Percentiles rank a stretch among this genome's conserved stretches.
Conservation (phyloP, 2,113 vertebrate genomes). For the Corythoichthys intestinalis region DNA sequence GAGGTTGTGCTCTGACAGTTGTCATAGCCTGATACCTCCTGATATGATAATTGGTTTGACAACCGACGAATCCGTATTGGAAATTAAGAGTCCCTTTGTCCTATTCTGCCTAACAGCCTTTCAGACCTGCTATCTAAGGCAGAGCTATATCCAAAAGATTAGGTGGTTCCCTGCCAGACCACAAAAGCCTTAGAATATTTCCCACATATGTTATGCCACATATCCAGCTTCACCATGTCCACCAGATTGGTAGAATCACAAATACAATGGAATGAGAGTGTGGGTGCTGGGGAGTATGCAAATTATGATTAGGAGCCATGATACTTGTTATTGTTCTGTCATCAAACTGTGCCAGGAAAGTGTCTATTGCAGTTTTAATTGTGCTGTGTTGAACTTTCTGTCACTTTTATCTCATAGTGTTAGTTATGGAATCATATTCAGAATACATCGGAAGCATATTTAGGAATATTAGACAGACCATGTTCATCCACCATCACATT, state of each 20-base stretch:
- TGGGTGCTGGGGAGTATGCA: slow-evolving; percentile 36
- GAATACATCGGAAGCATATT: slow-evolving; percentile 27
- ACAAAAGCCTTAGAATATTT: slow-evolving; percentile 65
- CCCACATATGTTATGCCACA: slow-evolving; percentile 65
- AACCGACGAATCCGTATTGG: slow-evolving; percentile 60
- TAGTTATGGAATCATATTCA: slow-evolving; percentile 14
- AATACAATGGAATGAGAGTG: slow-evolving; percentile 39
- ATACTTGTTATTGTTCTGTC: slow-evolving; percentile 27
- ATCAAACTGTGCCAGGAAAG: slow-evolving; percentile 21
- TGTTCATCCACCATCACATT: slow-evolving; percentile 28
- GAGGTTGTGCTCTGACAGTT: slow-evolving; percentile 65
- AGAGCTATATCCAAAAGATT: slow-evolving; percentile 60
- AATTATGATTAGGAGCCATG: slow-evolving; percentile 46
- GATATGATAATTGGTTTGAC: slow-evolving; percentile 68
- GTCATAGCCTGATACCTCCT: slow-evolving; percentile 64
- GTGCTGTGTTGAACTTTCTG: slow-evolving; percentile 5
- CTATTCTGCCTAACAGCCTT: slow-evolving; percentile 54
- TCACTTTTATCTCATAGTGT: neutral
- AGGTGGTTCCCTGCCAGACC: slow-evolving; percentile 49
- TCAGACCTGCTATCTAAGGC: slow-evolving; percentile 55
- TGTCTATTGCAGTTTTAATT: slow-evolving; percentile 28
- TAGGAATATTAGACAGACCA: slow-evolving; percentile 26
- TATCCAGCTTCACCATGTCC: slow-evolving; percentile 48
- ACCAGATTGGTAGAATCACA: slow-evolving; percentile 32
- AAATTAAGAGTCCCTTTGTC: slow-evolving; percentile 67